A percentile compares a stretch with the other conserved stretches of the same genome.
phyloP scores from a whole-genome alignment of 1,140 invertebrate species.

The Hylyphantes graminicola region DNA sequence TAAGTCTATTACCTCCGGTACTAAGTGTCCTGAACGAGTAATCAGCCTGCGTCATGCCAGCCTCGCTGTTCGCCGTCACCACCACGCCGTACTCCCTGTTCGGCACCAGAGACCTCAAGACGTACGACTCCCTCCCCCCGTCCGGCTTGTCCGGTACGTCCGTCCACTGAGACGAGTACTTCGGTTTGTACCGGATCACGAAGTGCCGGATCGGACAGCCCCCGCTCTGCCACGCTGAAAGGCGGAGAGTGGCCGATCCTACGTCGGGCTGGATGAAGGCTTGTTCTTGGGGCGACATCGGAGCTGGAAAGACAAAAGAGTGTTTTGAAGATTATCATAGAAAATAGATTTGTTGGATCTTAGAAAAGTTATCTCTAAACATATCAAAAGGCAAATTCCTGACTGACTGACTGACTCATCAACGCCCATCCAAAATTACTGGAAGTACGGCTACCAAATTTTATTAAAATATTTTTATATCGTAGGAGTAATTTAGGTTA shows the following conservation, averaged over 20 bases:
- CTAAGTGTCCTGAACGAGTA: slow-evolving; percentile 55
- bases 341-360: too few species aligned
- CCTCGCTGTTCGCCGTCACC: slow-evolving; percentile 62
- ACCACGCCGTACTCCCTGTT: slow-evolving; percentile 58
- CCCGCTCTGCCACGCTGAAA: slow-evolving; percentile 75
- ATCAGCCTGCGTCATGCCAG: slow-evolving; percentile 58
- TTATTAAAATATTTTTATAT: too few species aligned
- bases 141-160: slow-evolving; percentile 22
- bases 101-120: slow-evolving; percentile 33
- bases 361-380: too few species aligned
- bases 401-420: too few species aligned
- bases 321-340: too few species aligned
- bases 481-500: too few species aligned
- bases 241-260: slow-evolving; percentile 68
- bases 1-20: background rate
- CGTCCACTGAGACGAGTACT: slow-evolving; percentile 66
- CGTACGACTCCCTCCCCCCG: slow-evolving; percentile 14
- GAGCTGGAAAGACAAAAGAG: slow-evolving; percentile 58
- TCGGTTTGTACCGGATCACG: slow-evolving; percentile 75
- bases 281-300: slow-evolving; percentile 61
- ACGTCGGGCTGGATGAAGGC: slow-evolving; percentile 65
- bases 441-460: too few species aligned
- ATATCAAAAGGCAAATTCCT: too few species aligned
- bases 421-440: too few species aligned
- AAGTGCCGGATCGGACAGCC: slow-evolving; percentile 73